These are phyloP conservation scores for Caranx melampygus DNA, from an alignment of 2,113 vertebrate genomes.

Conservation along the genomic window DNA sequence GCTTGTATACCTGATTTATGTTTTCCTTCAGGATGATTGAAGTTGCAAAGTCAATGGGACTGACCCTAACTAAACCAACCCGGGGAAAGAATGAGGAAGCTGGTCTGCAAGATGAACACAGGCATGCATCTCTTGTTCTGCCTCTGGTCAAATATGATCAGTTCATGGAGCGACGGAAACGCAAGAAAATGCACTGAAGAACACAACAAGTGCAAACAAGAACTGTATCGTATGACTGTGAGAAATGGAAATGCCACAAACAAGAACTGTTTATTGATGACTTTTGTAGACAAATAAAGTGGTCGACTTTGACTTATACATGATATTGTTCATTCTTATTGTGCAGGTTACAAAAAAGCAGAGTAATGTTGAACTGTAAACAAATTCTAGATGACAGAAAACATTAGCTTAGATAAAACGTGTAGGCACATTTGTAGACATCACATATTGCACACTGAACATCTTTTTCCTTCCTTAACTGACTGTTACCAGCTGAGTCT, in stretches of 20 bases:
- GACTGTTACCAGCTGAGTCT: slow-evolving; percentile 29
- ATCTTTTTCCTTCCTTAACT: slow-evolving; percentile 24
- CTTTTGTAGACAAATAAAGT: slow-evolving; percentile 70
- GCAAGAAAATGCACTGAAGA: slow-evolving; percentile 83
- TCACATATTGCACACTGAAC: slow-evolving; percentile 77
- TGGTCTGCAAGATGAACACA: slow-evolving; percentile 79
- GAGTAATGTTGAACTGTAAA: slow-evolving; percentile 42
- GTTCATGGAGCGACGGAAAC: slow-evolving; percentile 72
- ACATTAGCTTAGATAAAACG: slow-evolving; percentile 53
- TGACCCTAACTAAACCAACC: slow-evolving; percentile 84
- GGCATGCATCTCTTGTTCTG: slow-evolving; percentile 83
- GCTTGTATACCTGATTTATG: background rate
- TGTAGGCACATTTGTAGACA: slow-evolving; percentile 77
- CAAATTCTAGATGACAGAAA: slow-evolving; percentile 54
- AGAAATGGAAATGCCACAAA: slow-evolving; percentile 38
- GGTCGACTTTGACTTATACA: slow-evolving; percentile 29
- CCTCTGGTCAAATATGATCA: slow-evolving; percentile 86
- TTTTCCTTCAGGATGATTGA: slow-evolving; percentile 83
- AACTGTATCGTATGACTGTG: background rate
- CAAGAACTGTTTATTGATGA: slow-evolving; percentile 55
- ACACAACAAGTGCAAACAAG: too few relatives aligned
- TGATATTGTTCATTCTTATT: slow-evolving; percentile 8
- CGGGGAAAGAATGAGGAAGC: slow-evolving; percentile 21
- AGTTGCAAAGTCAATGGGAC: slow-evolving; percentile 91
- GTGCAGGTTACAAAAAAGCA: slow-evolving; percentile 42